Base-by-base conservation (phyloP, 2,797 vertebrate species). In the Taeniopygia guttata region DNA sequence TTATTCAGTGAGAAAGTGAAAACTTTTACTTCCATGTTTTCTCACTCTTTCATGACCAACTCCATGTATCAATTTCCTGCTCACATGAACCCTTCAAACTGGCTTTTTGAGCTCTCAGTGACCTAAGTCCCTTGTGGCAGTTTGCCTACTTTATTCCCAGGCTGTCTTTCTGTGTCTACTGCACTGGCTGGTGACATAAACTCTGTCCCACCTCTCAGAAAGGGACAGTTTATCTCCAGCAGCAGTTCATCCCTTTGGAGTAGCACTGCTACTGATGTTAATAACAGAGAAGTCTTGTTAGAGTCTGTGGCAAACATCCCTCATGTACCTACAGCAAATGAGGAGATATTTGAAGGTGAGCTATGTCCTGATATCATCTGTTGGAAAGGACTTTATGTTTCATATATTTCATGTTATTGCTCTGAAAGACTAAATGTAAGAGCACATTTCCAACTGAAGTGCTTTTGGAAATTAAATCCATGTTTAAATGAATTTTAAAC, bases 401-500 rank as follows among this genome's bases (percentile, higher is more conserved):
- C 52, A 48, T 80, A 51, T 75, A 77, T 77, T 89, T 83, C 43
- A 27, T 68, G 7, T 58, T 93, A 89, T 77, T 93, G 46, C 81
- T 81, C 40, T 69, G 78, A 83, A 85, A 89, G 43, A 72, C 64
- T 91, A 72, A 89, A 89, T 3, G 23, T 56, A 30, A 82, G 81
- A 77, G 42, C 34, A 55, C 5, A 12, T 59, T 83, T 67, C n/a
- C 84, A 92, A 67, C 23, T 83, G 75, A 87, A 85, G 36, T 60
- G 59, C 77, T 94, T 85, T 34, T 77, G 64, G 82, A 95, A 92
- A 93, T 95, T 85, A 85, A 95, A 90, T 80, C 64, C 43, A 13
- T 16, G 36, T 87, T 94, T 87, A 93, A 95, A 92, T 70, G 22
- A 74, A 90, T 87, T 92, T 83, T 43, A 82, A 74, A 43, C 63